Evolutionary conservation across 2,113 vertebrate species (phyloP).

Genomic region (Passer domesticus): DNA sequence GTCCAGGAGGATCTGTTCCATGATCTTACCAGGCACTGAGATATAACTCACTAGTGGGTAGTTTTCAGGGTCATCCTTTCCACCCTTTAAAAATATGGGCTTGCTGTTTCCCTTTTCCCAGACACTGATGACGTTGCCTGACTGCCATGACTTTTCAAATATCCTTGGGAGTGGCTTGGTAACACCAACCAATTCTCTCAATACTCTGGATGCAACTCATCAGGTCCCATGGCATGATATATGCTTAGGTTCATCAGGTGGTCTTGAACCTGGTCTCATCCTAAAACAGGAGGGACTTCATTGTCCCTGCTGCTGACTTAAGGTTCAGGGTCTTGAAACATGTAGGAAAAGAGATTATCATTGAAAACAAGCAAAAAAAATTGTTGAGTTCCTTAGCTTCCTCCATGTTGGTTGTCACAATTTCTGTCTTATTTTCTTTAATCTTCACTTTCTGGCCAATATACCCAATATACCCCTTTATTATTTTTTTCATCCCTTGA

Average conservation of each 20-base stretch:
- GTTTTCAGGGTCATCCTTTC: not conserved
- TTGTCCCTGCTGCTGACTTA: not conserved
- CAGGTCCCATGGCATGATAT: accelerated
- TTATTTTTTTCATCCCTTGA: not conserved
- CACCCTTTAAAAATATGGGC: not conserved
- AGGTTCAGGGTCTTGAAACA: not conserved
- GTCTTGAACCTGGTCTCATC: not conserved
- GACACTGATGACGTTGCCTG: not conserved
- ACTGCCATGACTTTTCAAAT: not conserved
- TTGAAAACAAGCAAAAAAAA: not conserved
- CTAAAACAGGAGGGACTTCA: not conserved
- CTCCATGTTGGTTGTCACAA: not conserved
- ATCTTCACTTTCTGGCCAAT: not conserved
- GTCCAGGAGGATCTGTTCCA: not conserved
- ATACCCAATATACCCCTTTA: not conserved
- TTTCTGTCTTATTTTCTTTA: not conserved
- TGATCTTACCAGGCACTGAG: not conserved
- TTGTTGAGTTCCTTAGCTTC: not conserved
- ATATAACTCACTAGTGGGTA: not conserved
- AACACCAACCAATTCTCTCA: not conserved
- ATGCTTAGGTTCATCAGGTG: not conserved
- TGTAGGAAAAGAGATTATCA: not conserved
- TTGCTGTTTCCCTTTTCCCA: not conserved
- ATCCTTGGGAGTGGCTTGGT: not conserved
- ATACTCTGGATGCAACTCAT: not conserved